These are phyloP conservation scores for Paraescarpia echinospica DNA, from an alignment of 1,140 invertebrate species.

Conservation along the genomic window DNA sequence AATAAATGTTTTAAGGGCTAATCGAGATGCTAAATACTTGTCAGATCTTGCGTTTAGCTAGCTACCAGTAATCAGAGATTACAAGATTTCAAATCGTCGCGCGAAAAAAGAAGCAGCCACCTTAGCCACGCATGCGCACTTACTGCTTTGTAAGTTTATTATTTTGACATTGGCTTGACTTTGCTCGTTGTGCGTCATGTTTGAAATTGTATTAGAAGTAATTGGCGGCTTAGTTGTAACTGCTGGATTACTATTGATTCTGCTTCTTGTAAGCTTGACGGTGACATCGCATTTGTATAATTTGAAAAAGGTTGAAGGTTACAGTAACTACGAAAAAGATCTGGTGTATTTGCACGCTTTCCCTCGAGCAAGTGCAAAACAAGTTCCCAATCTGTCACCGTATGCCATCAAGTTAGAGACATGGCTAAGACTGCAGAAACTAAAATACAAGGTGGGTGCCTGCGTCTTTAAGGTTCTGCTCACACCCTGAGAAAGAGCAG, in stretches of 20 bases:
- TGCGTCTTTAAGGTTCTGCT: neutral
- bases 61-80: no score
- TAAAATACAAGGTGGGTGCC: neutral
- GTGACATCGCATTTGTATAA: neutral
- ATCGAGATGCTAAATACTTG: no score
- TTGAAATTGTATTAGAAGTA: neutral
- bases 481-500: no score
- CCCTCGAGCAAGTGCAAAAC: neutral
- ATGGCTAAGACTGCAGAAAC: neutral
- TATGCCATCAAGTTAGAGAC: slow-evolving; percentile 16
- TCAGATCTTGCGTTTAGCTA: no score
- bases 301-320: neutral
- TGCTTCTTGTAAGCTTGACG: neutral
- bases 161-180: no score
- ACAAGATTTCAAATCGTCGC: no score
- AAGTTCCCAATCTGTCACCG: neutral
- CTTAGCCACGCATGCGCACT: no score
- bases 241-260: neutral
- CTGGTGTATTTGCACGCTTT: neutral
- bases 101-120: no score
- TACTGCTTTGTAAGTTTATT: no score
- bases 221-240: neutral
- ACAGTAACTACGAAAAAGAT: neutral
- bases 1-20: no score
- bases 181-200: no score